These are phyloP conservation scores for Acromyrmex echinatior DNA, from an alignment of 1,140 invertebrate species.

Conservation along the genomic window DNA sequence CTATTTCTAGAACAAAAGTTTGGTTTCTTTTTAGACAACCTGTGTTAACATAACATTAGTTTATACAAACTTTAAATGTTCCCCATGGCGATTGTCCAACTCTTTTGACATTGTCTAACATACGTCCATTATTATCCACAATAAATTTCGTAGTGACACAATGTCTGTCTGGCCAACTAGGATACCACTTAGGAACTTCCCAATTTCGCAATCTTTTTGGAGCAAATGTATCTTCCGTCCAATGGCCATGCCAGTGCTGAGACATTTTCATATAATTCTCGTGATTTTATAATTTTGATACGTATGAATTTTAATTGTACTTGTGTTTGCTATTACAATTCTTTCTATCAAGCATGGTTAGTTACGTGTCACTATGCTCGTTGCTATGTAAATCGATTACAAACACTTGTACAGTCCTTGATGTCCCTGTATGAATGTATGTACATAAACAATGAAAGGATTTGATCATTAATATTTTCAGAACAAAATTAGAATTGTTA, in stretches of 20 bases:
- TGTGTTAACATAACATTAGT: neutral
- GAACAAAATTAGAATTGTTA: constrained; percentile 88
- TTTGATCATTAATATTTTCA: constrained; percentile 79
- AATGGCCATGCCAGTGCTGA: constrained; percentile 79
- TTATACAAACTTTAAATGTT: constrained; percentile 75
- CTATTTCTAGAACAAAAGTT: too few species aligned
- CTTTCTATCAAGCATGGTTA: constrained; percentile 11
- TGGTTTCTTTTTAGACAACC: too few species aligned
- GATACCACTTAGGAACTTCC: constrained; percentile 80
- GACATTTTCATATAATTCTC: constrained; percentile 73
- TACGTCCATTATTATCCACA: constrained; percentile 73
- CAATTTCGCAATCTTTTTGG: constrained; percentile 78
- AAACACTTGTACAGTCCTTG: too few species aligned
- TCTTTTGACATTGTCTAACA: constrained; percentile 68
- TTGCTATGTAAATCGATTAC: constrained; percentile 41
- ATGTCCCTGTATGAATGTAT: too few species aligned
- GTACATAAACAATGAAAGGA: neutral
- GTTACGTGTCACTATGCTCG: constrained; percentile 5
- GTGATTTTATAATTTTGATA: constrained; percentile 5
- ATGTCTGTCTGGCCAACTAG: constrained; percentile 75
- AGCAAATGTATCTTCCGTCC: constrained; percentile 76
- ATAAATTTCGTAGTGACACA: constrained; percentile 75
- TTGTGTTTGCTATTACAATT: neutral
- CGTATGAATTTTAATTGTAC: neutral
- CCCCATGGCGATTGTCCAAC: constrained; percentile 61